A percentile compares a stretch with the other conserved stretches of the same genome.
Evolutionary conservation across 2,113 vertebrate genomes (phyloP).

Genomic region (Poecilia latipinna): DNA sequence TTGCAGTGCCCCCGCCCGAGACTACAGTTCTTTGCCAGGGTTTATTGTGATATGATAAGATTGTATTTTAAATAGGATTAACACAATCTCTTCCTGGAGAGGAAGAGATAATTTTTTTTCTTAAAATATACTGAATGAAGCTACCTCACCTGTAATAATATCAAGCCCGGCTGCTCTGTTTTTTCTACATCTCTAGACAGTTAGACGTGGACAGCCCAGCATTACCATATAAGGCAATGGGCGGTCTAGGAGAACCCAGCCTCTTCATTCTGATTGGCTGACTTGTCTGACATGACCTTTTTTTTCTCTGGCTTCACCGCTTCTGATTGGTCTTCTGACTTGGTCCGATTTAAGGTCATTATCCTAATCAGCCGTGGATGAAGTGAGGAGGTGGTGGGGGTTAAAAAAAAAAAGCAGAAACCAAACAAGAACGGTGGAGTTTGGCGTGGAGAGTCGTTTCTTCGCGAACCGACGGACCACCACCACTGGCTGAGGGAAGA

Average conservation of each 20-base stretch:
- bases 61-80: not conserved
- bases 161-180: not conserved
- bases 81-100: not conserved
- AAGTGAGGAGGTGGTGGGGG: slow-evolving; percentile 21
- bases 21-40: not conserved
- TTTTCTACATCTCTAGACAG: not conserved
- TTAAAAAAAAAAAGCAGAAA: slow-evolving; percentile 16
- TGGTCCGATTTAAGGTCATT: slow-evolving; percentile 82
- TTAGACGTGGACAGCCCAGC: not conserved
- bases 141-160: not conserved
- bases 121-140: slow-evolving; percentile 22
- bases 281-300: slow-evolving; percentile 71
- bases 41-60: not conserved
- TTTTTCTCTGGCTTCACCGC: slow-evolving; percentile 15
- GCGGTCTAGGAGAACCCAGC: slow-evolving; percentile 41
- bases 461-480: slow-evolving; percentile 40
- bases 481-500: slow-evolving; percentile 66
- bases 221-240: slow-evolving; percentile 68
- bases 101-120: not conserved
- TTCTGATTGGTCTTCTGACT: slow-evolving; percentile 72
- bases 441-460: slow-evolving; percentile 66
- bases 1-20: not conserved
- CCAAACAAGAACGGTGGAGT: slow-evolving; percentile 50
- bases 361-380: slow-evolving; percentile 71
- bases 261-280: slow-evolving; percentile 66